A percentile compares a stretch with the other conserved stretches of the same genome.
These are phyloP conservation scores for Oeneis ivallda DNA, from an alignment of 2,888 invertebrate genomes.

Conservation along the genomic window DNA sequence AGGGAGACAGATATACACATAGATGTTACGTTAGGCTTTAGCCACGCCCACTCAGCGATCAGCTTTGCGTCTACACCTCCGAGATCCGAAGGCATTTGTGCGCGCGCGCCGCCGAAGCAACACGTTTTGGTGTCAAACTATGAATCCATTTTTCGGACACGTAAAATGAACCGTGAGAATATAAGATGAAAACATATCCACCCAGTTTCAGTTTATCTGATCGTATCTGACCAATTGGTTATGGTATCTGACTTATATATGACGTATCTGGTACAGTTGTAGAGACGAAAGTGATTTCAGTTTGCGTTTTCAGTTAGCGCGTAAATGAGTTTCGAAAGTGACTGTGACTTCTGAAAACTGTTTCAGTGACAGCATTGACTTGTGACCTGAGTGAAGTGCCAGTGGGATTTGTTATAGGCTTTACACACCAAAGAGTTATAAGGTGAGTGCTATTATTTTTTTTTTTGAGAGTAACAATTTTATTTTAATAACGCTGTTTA, in stretches of 20 bases:
- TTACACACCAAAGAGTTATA: conserved; percentile 69
- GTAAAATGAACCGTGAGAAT: conserved; percentile 24
- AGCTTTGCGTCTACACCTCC: conserved; percentile 72
- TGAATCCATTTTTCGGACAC: conserved; percentile 40
- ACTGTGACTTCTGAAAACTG: conserved; percentile 74
- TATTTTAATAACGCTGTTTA: no score
- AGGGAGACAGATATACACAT: conserved; percentile 61
- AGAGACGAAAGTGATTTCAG: conserved; percentile 33
- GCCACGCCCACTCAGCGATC: conserved; percentile 70
- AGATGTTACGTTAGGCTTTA: conserved; percentile 77
- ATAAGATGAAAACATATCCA: conserved; percentile 15
- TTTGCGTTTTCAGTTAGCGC: conserved; percentile 70
- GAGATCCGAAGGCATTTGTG: conserved; percentile 74
- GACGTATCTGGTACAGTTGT: conserved; percentile 1
- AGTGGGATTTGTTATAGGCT: conserved; percentile 63
- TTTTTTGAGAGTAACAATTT: no score
- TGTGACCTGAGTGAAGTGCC: conserved; percentile 50
- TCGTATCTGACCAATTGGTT: conserved; percentile 1
- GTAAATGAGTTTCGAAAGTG: conserved; percentile 69
- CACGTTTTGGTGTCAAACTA: conserved; percentile 58
- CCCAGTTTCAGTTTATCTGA: background rate
- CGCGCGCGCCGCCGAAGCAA: conserved; percentile 72
- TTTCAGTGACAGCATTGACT: conserved; percentile 47
- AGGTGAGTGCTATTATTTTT: no score
- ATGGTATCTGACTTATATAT: background rate